phyloP scores from a whole-genome alignment of 1,140 invertebrate species.

The Caenorhabditis latens region DNA sequence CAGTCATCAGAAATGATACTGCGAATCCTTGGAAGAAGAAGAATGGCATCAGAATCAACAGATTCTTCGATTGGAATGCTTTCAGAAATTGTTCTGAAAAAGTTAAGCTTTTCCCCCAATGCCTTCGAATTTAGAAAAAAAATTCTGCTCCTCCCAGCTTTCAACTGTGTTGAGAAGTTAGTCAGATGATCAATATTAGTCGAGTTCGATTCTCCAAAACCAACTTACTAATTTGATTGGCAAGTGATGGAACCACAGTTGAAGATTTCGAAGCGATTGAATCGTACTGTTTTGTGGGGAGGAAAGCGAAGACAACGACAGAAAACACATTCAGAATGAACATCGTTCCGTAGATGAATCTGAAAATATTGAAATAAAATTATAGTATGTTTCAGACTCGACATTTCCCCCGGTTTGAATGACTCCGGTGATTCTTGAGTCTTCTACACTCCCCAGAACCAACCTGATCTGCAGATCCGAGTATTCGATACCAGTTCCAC shows the following conservation, averaged over 20 bases:
- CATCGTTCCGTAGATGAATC: constrained; percentile 59
- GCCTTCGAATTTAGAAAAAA: too few relatives aligned
- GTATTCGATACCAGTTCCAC: constrained; percentile 36
- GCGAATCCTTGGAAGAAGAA: constrained; percentile 60
- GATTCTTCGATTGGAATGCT: constrained; percentile 47
- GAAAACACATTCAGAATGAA: constrained; percentile 57
- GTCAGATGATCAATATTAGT: too few relatives aligned
- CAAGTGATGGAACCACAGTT: constrained; percentile 44
- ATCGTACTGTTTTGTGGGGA: constrained; percentile 60
- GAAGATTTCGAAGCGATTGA: constrained; percentile 56
- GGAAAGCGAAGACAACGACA: constrained; percentile 58
- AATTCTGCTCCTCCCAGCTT: too few relatives aligned
- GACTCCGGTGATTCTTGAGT: background rate
- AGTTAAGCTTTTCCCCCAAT: too few relatives aligned
- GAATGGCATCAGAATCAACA: constrained; percentile 53
- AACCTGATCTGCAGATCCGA: constrained; percentile 48
- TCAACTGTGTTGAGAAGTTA: background rate
- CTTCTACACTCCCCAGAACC: too few relatives aligned
- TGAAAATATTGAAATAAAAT: background rate
- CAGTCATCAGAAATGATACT: constrained; percentile 59
- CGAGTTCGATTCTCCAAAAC: background rate
- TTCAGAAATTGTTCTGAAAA: constrained; percentile 57
- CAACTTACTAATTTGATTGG: constrained; percentile 60
- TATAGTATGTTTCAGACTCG: background rate
- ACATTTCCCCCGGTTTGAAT: background rate